Base-by-base conservation (phyloP, 2,888 invertebrate species). In the Leucozona laternaria region DNA sequence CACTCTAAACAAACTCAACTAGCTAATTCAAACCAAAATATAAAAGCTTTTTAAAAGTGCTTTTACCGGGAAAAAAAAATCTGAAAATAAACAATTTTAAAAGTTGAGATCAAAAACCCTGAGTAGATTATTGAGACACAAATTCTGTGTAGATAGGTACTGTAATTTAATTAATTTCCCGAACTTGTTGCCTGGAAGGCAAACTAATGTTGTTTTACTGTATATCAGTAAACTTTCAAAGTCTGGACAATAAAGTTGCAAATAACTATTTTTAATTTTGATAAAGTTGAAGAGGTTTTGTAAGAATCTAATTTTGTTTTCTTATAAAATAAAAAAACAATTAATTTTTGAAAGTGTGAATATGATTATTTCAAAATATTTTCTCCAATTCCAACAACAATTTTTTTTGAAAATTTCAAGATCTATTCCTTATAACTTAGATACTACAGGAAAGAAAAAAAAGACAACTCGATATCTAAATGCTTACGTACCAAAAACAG, bases 141-240 rank as follows among this genome's bases (percentile, higher is more conserved):
- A 60, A 68, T 76, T 76, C 66, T 53, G 31, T 57, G 8, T 57
- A n/a, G 3, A 7, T 31, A 31, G 7, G 7, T 31, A 31, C 58
- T 48, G 11, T 66, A 72, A 71, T 79, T 79, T 84, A 84, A 84
- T 84, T 79, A 76, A 76, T 79, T 79, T 58, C 37, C 31, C 50
- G 71, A 79, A 84, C 84, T 79, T 84, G 79, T 84, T 84, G 79
- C 79, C 75, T 58, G 17, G 28, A 45, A 28, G 40, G 40, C 43
- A 79, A 84, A 84, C 71, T 79, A 53, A 71, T 66, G 64, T 53
- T 72, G 75, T 10, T 40, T 60, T 60, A 60, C 22, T 15, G 60
- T n/a, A 7, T 37, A 58, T 60, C 28, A 43, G n/a, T 4, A n/a
- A n/a, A 4, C 4, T 25, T 28, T n/a, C 0, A 53, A 11, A 53